Evolutionary conservation across 2,797 vertebrate genomes (phyloP).

Genomic region (Brachyalestes nurse): DNA sequence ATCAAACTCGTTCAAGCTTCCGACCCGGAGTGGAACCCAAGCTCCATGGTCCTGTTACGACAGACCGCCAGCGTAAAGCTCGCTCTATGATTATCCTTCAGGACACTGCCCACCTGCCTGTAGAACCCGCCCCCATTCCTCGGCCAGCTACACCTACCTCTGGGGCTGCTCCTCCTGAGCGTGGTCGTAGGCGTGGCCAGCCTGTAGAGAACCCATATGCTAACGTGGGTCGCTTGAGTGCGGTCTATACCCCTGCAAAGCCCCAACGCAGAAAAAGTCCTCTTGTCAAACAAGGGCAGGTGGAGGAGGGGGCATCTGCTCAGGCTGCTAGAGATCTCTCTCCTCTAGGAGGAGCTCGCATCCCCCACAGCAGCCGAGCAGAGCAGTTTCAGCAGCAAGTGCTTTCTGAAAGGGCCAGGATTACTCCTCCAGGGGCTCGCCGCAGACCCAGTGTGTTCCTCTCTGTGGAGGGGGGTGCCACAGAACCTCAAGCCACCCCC

Average conservation of each 20-base stretch:
- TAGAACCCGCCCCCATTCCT: conserved; percentile 76
- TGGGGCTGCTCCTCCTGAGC: conserved; percentile 78
- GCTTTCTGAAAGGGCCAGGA: conserved; percentile 80
- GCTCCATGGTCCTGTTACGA: conserved; percentile 82
- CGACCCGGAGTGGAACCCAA: conserved; percentile 92
- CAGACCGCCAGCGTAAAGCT: conserved; percentile 92
- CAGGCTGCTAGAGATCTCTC: conserved; percentile 53
- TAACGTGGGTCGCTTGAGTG: conserved; percentile 89
- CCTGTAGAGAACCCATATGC: conserved; percentile 94
- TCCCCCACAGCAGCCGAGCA: conserved; percentile 84
- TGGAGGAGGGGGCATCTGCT: conserved; percentile 87
- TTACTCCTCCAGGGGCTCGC: conserved; percentile 74
- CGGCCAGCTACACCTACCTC: conserved; percentile 75
- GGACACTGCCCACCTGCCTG: conserved; percentile 85
- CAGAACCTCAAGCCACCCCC: conserved; percentile 81
- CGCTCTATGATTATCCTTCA: conserved; percentile 98
- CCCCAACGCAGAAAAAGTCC: conserved; percentile 97
- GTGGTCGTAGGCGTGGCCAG: conserved; percentile 73
- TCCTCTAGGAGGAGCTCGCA: conserved; percentile 69
- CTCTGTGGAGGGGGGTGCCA: conserved; percentile 90
- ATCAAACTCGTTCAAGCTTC: conserved; percentile 93
- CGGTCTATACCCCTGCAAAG: conserved; percentile 90
- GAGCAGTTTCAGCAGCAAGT: conserved; percentile 87
- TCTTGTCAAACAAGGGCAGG: conserved; percentile 94
- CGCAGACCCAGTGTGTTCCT: conserved; percentile 93